Conservation (phyloP, 2,113 vertebrate species). For the Urocitellus parryii region DNA sequence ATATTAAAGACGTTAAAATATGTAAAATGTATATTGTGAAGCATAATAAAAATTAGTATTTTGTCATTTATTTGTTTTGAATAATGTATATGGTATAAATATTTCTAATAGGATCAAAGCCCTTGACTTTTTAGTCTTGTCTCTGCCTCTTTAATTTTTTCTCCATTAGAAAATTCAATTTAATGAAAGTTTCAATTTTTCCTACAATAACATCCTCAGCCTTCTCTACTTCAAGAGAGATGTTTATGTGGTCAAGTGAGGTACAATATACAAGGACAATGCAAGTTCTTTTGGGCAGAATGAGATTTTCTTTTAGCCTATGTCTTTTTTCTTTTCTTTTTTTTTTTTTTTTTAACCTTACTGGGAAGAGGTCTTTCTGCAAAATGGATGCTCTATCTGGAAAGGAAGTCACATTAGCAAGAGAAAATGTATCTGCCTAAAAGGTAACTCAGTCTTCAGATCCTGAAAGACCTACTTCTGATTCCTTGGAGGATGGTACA, state of each 20-base stretch:
- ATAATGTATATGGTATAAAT: background rate
- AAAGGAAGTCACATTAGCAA: background rate
- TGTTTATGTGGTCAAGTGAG: background rate
- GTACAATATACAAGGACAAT: background rate
- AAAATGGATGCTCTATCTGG: background rate
- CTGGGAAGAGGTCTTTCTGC: background rate
- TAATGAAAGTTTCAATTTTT: background rate
- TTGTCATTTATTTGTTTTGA: background rate
- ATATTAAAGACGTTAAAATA: slow-evolving; percentile 23
- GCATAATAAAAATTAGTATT: background rate
- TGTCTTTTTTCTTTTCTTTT: background rate
- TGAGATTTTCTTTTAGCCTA: background rate
- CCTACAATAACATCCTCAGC: background rate
- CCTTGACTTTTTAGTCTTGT: background rate
- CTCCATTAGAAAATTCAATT: background rate
- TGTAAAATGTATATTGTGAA: background rate
- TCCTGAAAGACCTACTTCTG: background rate
- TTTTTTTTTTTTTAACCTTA: background rate
- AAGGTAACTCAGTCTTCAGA: background rate
- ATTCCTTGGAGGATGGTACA: background rate
- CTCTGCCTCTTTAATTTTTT: background rate
- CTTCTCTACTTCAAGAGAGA: background rate
- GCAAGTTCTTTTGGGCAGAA: background rate
- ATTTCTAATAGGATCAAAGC: background rate
- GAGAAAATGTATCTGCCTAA: background rate